Base-by-base conservation (phyloP, 1,140 invertebrate species). In the Solenopsis invicta region DNA sequence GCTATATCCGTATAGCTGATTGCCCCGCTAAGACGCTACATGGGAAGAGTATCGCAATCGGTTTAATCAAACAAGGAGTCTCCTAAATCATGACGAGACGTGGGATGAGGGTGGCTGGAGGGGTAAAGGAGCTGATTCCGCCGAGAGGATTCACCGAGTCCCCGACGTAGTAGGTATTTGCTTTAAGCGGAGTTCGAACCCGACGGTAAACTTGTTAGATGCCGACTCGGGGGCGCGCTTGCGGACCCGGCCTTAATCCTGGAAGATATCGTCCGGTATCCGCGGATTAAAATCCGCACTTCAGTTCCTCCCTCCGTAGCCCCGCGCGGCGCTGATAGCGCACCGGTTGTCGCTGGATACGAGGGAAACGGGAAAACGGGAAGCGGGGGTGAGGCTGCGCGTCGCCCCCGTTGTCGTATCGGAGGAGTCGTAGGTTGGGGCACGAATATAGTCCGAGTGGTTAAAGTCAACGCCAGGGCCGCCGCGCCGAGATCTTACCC, bases 261-360 rank as follows among this genome's bases (percentile, higher is more conserved):
- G 77, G 62, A 82, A 91, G 90, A 91, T 91, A 91, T 91, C 90
- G 90, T 86, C 81, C 85, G 90, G 88, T 91, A 91, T 88, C 90
- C 86, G 72, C 88, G 90, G 90, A 91, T 91, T 91, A 91, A 91
- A 91, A 91, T 91, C 86, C 88, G 50, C 82, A 89, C 85, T 91
- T 89, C 88, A 87, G 88, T 86, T 45, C 84, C 41, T 45, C 88
- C 67, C 48, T 10, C 67, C 59, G 5, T 18, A 8, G n/a, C 21
- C 21, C 24, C 56, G n/a, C 37, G n/a, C 21, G 6, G 50, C 24
- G 50, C 41, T 81, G 86, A 89, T 88, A 90, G 56, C 71, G 54
- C 66, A 50, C 45, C 59, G 54, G 29, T 85, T 87, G 78, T 88
- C 89, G 89, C 80, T 81, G 77, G 41, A 85, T 85, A 81, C 67